These are phyloP conservation scores for Rutpela maculata DNA, from an alignment of 2,888 invertebrate genomes.

Conservation along the genomic window DNA sequence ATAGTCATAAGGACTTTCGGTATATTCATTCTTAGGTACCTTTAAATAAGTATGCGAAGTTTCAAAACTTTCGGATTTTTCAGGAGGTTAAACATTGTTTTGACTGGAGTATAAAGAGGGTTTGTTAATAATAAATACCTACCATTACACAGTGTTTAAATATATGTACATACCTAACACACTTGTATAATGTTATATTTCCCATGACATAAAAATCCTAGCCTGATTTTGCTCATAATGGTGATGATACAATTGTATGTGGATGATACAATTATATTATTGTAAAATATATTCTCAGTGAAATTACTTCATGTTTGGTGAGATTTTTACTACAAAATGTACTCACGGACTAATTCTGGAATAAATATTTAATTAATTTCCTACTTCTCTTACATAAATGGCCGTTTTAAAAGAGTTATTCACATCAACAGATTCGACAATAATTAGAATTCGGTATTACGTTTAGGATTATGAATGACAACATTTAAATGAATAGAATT, in stretches of 20 bases:
- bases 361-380: conserved; percentile 3
- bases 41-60: no score
- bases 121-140: neutral
- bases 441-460: conserved; percentile 8
- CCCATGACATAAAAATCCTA: conserved; percentile 20
- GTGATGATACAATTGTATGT: conserved; percentile 12
- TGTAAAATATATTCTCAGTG: conserved; percentile 48
- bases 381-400: conserved; percentile 23
- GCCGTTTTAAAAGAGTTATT: neutral
- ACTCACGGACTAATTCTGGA: conserved; percentile 50
- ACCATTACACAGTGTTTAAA: neutral
- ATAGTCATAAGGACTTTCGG: no score
- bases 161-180: neutral
- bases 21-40: no score
- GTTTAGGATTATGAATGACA: conserved; percentile 1
- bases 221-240: conserved; percentile 13
- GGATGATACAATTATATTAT: conserved; percentile 50
- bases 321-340: conserved; percentile 45
- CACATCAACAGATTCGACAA: neutral
- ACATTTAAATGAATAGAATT: neutral
- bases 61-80: no score
- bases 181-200: neutral
- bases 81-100: no score
- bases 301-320: conserved; percentile 48
- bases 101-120: no score